Conservation (phyloP, 2,797 vertebrate genomes). For the Sus cebifrons region DNA sequence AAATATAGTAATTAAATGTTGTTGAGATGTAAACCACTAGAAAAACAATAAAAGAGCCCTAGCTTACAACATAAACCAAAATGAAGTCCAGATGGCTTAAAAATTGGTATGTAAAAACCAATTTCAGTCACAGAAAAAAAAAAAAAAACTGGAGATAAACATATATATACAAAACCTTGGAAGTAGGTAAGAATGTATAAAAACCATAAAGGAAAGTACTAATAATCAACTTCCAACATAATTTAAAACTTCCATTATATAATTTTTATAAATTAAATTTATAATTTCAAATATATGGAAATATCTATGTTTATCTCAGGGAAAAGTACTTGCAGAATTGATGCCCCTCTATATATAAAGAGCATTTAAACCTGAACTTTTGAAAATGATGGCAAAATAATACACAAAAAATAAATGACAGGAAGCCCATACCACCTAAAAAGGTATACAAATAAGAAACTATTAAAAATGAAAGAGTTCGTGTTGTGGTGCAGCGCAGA, state of each 20-base stretch:
- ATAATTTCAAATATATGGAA: conserved; percentile 31
- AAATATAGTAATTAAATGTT: not conserved
- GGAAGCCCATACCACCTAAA: not conserved
- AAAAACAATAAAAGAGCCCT: conserved; percentile 20
- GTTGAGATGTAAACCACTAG: not conserved
- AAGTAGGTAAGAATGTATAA: not conserved
- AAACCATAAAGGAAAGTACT: conserved; percentile 20
- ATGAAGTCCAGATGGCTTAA: conserved; percentile 21
- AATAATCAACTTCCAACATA: not conserved
- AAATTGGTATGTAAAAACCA: conserved; percentile 32
- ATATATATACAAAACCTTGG: not conserved
- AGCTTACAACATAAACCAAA: conserved; percentile 44
- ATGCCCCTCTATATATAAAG: not conserved
- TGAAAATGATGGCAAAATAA: not conserved
- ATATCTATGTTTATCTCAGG: conserved; percentile 9
- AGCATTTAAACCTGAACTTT: conserved; percentile 28
- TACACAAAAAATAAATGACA: not conserved
- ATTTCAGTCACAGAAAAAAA: not conserved
- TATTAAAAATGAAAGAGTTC: not conserved
- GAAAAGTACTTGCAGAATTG: not conserved
- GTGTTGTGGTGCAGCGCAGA: too few species aligned
- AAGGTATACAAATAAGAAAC: conserved; percentile 31
- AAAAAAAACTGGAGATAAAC: not conserved
- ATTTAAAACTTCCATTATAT: conserved; percentile 4
- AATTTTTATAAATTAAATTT: conserved; percentile 32